Conservation (phyloP, 2,888 invertebrate species). For the Digitonthophagus gazella region DNA sequence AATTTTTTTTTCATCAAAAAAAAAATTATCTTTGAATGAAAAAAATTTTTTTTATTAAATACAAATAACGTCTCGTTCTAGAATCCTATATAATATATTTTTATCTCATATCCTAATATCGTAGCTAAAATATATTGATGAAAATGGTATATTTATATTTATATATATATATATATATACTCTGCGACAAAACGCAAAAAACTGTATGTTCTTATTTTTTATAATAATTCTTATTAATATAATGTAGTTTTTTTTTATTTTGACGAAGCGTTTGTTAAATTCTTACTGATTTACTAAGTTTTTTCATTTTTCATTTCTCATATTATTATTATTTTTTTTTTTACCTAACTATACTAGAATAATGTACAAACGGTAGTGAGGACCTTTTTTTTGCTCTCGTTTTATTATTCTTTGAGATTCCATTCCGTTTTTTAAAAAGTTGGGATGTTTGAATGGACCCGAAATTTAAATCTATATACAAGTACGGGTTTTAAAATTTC, state of each 20-base stretch:
- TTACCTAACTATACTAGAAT: not conserved
- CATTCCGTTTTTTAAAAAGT: not conserved
- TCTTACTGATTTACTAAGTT: conserved; percentile 33
- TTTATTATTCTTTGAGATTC: not conserved
- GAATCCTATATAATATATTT: conserved; percentile 15
- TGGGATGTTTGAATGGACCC: conserved; percentile 1
- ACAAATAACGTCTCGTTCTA: conserved; percentile 6
- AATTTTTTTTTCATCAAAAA: too few relatives aligned
- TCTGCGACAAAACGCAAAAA: conserved; percentile 6
- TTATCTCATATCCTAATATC: conserved; percentile 39
- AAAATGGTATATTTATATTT: conserved; percentile 27
- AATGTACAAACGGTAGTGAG: not conserved
- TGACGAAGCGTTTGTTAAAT: conserved; percentile 26
- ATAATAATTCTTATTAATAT: conserved; percentile 1
- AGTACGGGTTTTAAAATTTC: not conserved
- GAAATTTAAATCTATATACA: conserved; percentile 1
- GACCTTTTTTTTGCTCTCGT: not conserved
- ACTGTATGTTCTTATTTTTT: conserved; percentile 2
- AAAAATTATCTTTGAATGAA: too few relatives aligned
- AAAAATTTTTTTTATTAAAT: conserved; percentile 10
- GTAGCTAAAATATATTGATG: conserved; percentile 48
- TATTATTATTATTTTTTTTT: too few relatives aligned
- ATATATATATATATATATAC: conserved; percentile 7
- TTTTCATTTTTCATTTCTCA: conserved; percentile 36
- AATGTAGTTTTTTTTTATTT: conserved; percentile 10